A percentile compares a stretch with the other conserved stretches of the same genome.
Conservation (phyloP, 2,797 vertebrate genomes). For the Protosalanx chinensis region DNA sequence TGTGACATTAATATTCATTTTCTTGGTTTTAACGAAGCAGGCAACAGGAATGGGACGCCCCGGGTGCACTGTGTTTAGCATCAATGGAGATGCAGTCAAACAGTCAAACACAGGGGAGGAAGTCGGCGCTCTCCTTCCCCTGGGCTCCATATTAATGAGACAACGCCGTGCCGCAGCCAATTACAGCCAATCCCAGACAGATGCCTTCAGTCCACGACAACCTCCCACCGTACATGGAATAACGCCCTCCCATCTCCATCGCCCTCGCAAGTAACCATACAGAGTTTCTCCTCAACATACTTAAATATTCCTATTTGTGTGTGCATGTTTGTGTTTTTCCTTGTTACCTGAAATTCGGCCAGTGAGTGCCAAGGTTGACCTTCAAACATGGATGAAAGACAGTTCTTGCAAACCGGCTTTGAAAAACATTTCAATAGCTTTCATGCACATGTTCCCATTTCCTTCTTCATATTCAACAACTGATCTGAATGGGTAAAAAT, state of each 20-base stretch:
- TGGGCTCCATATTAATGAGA: conserved; percentile 78
- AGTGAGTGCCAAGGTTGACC: not conserved
- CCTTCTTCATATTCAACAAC: too few relatives aligned
- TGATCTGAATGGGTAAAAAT: conserved; percentile 43
- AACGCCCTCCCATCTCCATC: conserved; percentile 37
- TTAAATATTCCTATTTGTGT: conserved; percentile 11
- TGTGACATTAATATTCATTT: conserved; percentile 73
- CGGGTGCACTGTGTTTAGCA: conserved; percentile 66
- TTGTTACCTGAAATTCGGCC: too few relatives aligned
- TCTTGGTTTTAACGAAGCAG: conserved; percentile 72
- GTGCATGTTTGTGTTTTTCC: too few relatives aligned
- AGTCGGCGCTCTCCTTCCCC: conserved; percentile 72
- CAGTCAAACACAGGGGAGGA: conserved; percentile 72
- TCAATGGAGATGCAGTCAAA: conserved; percentile 75
- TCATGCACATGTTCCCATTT: conserved; percentile 22
- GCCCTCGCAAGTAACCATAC: conserved; percentile 41
- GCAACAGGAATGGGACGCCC: conserved; percentile 62
- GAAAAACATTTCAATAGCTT: not conserved
- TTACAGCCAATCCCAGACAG: conserved; percentile 75
- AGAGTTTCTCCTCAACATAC: conserved; percentile 14
- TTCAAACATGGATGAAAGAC: too few relatives aligned
- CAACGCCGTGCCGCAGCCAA: conserved; percentile 70
- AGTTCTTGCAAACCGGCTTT: too few relatives aligned
- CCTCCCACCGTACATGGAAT: conserved; percentile 47
- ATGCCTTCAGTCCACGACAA: conserved; percentile 71